Base-by-base conservation (phyloP, 2,888 invertebrate species). In the Rhingia campestris region DNA sequence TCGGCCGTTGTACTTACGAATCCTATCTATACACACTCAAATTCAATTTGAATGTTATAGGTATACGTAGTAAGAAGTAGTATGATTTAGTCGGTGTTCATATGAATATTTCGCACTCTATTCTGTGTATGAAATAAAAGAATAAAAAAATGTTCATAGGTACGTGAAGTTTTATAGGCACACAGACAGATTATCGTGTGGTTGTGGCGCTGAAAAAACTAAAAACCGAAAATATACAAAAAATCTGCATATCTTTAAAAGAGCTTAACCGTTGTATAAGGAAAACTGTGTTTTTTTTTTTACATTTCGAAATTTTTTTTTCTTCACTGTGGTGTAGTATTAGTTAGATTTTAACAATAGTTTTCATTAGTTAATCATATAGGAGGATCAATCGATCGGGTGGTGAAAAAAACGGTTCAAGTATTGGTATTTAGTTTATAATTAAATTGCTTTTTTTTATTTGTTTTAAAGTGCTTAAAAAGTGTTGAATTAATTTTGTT, bases 91-190 rank as follows among this genome's bases (percentile, higher is more conserved):
- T 69, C 49, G 7, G 70, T 76, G 59, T 76, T 47, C 59, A 76
- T 45, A 70, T 39, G 14, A 75, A 70, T 75, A 61, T 61, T 76
- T 66, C 51, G 35, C 32, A 54, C 54, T 61, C 70, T 70, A 47
- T 45, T 64, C 63, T 59, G 58, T 70, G 70, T 67, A 74, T 61
- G 51, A 49, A 73, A 56, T 51, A 81, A 70, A 56, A 74, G 64
- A 74, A 64, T 73, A 64, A 74, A 59, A 39, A 14, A 39, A 54
- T 69, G 56, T 74, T 74, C 45, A 74, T 75, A 75, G 56, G 53
- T 63, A 75, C 63, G 53, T 63, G 63, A 73, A 73, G 22, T 41
- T 63, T 51, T 51, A 22, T 74, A 45, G 58, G 14, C 63, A 76
- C 53, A 43, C 59, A 12, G 64, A 73, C 47, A 69, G 41, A 41